Percentiles rank a stretch among this genome's conserved stretches.
Conservation (phyloP, 2,113 vertebrate species). For the Rhinogobius similis region DNA sequence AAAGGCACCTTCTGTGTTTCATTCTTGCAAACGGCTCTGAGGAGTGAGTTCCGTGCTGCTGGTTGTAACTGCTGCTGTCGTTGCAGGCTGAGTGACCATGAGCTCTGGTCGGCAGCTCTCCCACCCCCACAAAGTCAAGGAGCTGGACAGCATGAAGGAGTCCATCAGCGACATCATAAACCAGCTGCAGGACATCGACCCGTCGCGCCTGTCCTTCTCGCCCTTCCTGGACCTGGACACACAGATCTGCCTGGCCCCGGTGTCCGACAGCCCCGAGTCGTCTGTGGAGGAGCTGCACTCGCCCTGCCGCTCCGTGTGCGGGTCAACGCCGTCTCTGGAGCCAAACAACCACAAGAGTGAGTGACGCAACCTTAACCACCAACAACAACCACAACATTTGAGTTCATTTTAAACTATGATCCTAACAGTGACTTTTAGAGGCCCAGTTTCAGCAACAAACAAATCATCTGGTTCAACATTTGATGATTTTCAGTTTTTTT, state of each 20-base stretch:
- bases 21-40: no score
- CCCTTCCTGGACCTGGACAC: slow-evolving; percentile 83
- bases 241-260: slow-evolving; percentile 79
- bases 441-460: no score
- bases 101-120: slow-evolving; percentile 68
- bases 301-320: slow-evolving; percentile 69
- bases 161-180: slow-evolving; percentile 80
- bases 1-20: no score
- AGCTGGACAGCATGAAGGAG: slow-evolving; percentile 79
- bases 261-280: slow-evolving; percentile 81
- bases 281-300: slow-evolving; percentile 80
- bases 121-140: slow-evolving; percentile 66
- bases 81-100: slow-evolving; percentile 59
- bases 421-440: no score
- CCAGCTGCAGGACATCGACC: slow-evolving; percentile 81
- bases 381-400: no score
- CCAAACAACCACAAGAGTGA: slow-evolving; percentile 55
- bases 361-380: slow-evolving; percentile 17
- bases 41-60: no score
- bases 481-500: no score
- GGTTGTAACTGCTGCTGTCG: no score
- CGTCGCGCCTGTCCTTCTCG: slow-evolving; percentile 78
- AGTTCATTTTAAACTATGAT: no score
- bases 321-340: slow-evolving; percentile 72
- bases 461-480: no score